Base-by-base conservation (phyloP, 2,888 invertebrate genomes). In the Tiliacea citrago region DNA sequence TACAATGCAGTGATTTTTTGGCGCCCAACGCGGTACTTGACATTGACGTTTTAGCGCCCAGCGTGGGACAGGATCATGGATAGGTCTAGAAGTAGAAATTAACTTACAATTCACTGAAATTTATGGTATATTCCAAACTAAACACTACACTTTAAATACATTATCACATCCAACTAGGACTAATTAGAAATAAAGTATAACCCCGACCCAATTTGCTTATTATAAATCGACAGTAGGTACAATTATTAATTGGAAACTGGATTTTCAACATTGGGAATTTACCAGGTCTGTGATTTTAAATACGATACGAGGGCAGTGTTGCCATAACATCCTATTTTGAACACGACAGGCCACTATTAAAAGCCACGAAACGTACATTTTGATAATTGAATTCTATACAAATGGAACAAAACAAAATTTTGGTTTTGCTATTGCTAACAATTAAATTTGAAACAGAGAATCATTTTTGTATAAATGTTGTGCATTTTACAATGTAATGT, bases 401-500 rank as follows among this genome's bases (percentile, higher is more conserved):
- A 77, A 67, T 57, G 2, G 5, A 68, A 78, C 57, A n/a, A 39
- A 73, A 77, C 66, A 74, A 74, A 63, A 63, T 53, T 60, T 58
- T 58, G 57, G 51, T 51, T 72, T 72, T 47, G n/a, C 18, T 47
- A 83, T 70, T 62, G 39, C 63, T 65, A 79, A 79, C 78, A 80
- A 87, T 88, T 82, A 79, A 86, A 63, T 86, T 87, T 86, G 85
- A 82, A 88, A 86, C 87, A 84, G 81, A 85, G 82, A 87, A 86
- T 87, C 60, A 85, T 87, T 88, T 88, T 86, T 84, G 78, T 39
- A 81, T 85, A 72, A 78, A 84, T 82, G 90, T 91, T 90, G 87
- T 79, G 63, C 39, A 66, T 60, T 71, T 88, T 72, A 90, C 91
- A 92, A 91, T 92, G 85, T 82, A 82, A 88, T 90, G 90, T 91